Base-by-base conservation (phyloP, 2,888 invertebrate genomes). In the Encarsia formosa region DNA sequence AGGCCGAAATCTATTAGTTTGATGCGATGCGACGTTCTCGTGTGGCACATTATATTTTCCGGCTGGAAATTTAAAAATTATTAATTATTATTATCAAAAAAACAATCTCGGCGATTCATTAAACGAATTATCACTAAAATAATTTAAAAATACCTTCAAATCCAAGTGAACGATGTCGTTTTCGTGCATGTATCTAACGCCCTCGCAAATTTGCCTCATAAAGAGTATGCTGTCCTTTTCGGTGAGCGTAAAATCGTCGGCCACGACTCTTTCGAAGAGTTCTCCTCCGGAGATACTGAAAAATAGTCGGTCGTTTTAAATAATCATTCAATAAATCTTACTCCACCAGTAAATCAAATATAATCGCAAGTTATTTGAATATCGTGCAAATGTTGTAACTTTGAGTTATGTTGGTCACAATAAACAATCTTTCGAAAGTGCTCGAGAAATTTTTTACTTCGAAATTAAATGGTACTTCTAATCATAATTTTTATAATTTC, bases 1-100 rank as follows among this genome's bases (percentile, higher is more conserved):
- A 96, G 73, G 1, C 96, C 95, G 69, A 96, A 96, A 75, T 97
- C 96, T 58, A 96, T 94, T 24, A 96, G 84, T 76, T 96, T 96
- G 58, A 96, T 88, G 67, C 84, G 83, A 76, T 92, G 82, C 9
- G 91, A 91, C 34, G 88, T 88, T 53, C 87, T 80, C 4, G 88
- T 87, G 46, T 88, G 82, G 73, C 94, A 96, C 80, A 97, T 86
- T 47, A 97, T 93, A 71, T 97, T 97, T 75, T 96, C 96, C 0
- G 96, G 95, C 82, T 86, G 73, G 35, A 62, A 24, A 13, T 41
- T 23, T 9, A n/a, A 41, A 11, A 45, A 19, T 31, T 26, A 43
- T 24, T n/a, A 52, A n/a, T 35, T 38, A 9, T 19, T 4, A 18
- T 37, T 15, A 4, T 29, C 13, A 6, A 39, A 44, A 19, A 45